Evolutionary conservation across 2,888 invertebrate species (phyloP), one percentile per base, ranked within the genome.

Genomic region (Acronicta aceris): DNA sequence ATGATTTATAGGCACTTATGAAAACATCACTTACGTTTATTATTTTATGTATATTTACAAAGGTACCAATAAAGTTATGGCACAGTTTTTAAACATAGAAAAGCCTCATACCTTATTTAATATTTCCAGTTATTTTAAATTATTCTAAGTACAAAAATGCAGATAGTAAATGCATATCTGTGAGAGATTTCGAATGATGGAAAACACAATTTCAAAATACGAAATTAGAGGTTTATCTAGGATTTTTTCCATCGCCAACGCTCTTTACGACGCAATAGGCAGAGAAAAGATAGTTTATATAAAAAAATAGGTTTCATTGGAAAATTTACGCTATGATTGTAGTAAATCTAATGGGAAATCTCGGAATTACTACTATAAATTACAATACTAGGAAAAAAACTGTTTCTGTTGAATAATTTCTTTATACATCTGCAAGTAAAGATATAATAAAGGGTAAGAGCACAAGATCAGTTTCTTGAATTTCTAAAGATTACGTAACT

Each of bases 91-190:
- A 49, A 57, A 63, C 25, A 41, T 40, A 64, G 47, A 45, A 17
- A 62, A 66, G 68, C 76, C 71, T 76, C 71, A 15, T 43, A 46
- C 33, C 45, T 17, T 54, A 40, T 50, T 54, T 49, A 46, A 46
- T 58, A 55, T 52, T 30, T 53, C 27, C 50, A 48, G n/a, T 30
- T 48, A 49, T 52, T 57, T 42, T 60, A 42, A 51, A 54, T 68
- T 52, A 59, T 27, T 62, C 69, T 78, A 78, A 76, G 65, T 76
- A 70, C 57, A 38, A 60, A 75, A 78, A 75, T 77, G 71, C 73
- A 69, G 67, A 59, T 48, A 71, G 27, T 82, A 83, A 83, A 83
- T 83, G 83, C 83, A 78, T 74, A 48, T 67, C 66, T 76, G 74
- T 72, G 48, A 53, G 13, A 46, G 15, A 13, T 7, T 13, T 17